Evolutionary conservation across 2,888 invertebrate genomes (phyloP).

Genomic region (Coremacera marginata): DNA sequence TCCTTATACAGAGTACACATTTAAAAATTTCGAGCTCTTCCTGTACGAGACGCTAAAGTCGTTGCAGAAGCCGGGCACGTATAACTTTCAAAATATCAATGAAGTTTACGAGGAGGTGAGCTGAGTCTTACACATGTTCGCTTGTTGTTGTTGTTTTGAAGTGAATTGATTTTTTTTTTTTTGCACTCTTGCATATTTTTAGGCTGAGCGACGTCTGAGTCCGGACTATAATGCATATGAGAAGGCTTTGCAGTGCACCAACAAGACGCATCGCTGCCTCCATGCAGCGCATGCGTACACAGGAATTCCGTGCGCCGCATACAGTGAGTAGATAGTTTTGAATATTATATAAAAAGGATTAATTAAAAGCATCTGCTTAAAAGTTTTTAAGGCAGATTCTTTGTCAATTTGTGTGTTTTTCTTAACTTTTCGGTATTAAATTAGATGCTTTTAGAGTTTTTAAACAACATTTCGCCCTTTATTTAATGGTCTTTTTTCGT

Average conservation of each 20-base stretch:
- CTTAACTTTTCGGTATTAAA: not conserved
- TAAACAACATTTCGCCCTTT: not conserved
- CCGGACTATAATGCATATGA: conserved; percentile 72
- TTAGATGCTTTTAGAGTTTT: not conserved
- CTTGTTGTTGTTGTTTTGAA: conserved; percentile 12
- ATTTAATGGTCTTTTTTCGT: too few relatives aligned
- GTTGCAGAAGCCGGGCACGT: conserved; percentile 79
- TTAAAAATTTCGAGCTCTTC: conserved; percentile 87
- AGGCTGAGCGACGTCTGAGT: conserved; percentile 70
- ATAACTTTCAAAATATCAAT: conserved; percentile 75
- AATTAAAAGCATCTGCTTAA: not conserved
- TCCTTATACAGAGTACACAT: conserved; percentile 76
- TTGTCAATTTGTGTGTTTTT: not conserved
- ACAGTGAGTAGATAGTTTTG: conserved; percentile 76
- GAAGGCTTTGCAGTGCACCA: conserved; percentile 86
- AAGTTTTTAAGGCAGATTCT: not conserved
- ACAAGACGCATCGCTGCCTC: conserved; percentile 88
- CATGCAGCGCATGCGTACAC: conserved; percentile 94
- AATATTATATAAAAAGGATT: not conserved
- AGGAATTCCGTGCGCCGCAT: conserved; percentile 84
- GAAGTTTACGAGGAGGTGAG: conserved; percentile 76
- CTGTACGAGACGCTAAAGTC: conserved; percentile 87
- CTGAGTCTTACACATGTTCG: not conserved
- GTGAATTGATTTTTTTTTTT: conserved; percentile 21
- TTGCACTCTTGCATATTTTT: conserved; percentile 43